Percentiles rank a stretch among this genome's conserved stretches.
Evolutionary conservation across 2,888 invertebrate genomes (phyloP).

Genomic region (Caenorhabditis sp.): DNA sequence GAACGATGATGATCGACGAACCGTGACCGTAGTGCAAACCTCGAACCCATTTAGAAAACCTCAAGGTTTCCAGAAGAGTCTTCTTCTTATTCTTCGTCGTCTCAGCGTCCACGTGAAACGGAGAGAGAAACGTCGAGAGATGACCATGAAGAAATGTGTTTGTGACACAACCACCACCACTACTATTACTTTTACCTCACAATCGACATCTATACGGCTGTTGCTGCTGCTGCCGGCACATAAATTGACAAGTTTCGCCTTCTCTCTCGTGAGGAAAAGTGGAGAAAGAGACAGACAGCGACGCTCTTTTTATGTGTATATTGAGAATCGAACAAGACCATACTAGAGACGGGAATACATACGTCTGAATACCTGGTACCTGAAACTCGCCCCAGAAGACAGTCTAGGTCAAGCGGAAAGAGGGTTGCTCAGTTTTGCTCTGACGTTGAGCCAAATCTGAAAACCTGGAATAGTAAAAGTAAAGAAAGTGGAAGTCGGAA

Average conservation of each 20-base stretch:
- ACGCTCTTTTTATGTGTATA: background rate
- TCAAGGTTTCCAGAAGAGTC: background rate
- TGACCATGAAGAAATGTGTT: slow-evolving; percentile 66
- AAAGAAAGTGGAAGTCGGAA: no score
- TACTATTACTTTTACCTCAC: background rate
- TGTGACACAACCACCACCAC: slow-evolving; percentile 29
- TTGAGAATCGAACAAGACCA: background rate
- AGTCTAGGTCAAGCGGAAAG: no score
- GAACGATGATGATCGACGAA: slow-evolving; percentile 8
- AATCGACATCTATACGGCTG: no score
- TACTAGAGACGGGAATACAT: no score
- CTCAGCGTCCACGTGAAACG: slow-evolving; percentile 25
- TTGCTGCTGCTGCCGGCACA: slow-evolving; percentile 33
- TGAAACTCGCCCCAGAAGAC: no score
- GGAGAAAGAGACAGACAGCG: no score
- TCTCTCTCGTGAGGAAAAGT: background rate
- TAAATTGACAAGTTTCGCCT: slow-evolving; percentile 14
- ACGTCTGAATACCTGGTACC: no score
- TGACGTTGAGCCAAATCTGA: no score
- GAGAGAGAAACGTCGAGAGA: slow-evolving; percentile 17
- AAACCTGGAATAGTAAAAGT: no score
- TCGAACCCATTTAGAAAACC: slow-evolving; percentile 1
- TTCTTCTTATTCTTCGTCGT: no score
- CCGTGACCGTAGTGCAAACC: background rate
- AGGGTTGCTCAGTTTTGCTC: no score